Evolutionary conservation across 2,888 invertebrate species (phyloP), one percentile per base, ranked within the genome.

Genomic region (Encarsia formosa): DNA sequence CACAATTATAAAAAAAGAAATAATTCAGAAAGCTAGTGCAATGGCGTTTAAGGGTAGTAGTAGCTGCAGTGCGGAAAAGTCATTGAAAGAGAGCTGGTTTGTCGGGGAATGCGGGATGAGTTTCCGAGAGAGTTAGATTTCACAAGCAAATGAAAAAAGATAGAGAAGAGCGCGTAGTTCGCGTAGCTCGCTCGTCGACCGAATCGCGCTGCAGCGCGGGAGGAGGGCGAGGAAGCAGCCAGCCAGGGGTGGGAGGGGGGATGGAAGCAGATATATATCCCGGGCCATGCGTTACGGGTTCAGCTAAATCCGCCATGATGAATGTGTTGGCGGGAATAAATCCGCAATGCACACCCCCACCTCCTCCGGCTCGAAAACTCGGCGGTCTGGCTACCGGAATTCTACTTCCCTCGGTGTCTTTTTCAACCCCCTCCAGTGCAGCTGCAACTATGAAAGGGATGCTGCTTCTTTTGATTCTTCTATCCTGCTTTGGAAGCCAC

Each of bases 291-390:
- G 71, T 74, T 73, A 72, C 73, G 73, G 73, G 71, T 73, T 74
- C 71, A 73, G 73, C 73, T 73, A 73, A 73, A 74, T 73, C 73
- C 73, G 71, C 71, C 73, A 73, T 73, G 73, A 73, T 73, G 73
- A 73, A 73, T 73, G 73, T 73, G 72, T 71, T 71, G 71, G 71
- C 71, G 71, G 70, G 70, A 73, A 73, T 73, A 73, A 73, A 73
- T 73, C 73, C 73, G 73, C 71, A 73, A 73, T 71, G 73, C 72
- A 73, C 71, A 71, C 70, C 71, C 70, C 70, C 68, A 66, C 65
- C 52, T 58, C 61, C 61, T 52, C 45, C 55, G 46, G 41, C 57
- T 42, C n/a, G 26, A 43, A 55, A 49, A 60, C 61, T 58, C 50
- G 56, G 57, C 59, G 55, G 54, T 56, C 54, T 57, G 55, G 54